A percentile compares a stretch with the other conserved stretches of the same genome.
Conservation (phyloP, 2,888 invertebrate species). For the Aromia moschata region DNA sequence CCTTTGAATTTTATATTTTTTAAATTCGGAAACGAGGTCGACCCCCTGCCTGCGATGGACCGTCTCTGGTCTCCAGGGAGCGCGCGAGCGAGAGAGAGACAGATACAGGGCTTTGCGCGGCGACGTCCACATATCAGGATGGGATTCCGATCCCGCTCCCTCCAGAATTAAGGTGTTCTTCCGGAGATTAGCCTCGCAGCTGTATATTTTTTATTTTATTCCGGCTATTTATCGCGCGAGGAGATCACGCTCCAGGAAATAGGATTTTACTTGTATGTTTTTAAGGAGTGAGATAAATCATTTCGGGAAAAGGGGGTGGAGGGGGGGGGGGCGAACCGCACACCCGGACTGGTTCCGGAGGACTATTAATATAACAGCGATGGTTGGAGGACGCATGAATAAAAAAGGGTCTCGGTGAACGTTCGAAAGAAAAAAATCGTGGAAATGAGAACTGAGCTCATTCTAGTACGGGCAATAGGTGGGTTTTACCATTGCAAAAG, state of each 20-base stretch:
- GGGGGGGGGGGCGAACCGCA: too few relatives aligned
- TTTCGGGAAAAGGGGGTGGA: conserved; percentile 35
- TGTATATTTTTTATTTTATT: conserved; percentile 57
- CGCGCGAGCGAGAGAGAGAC: too few relatives aligned
- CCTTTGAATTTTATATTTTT: too few relatives aligned
- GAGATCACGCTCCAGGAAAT: conserved; percentile 47
- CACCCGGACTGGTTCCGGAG: conserved; percentile 14
- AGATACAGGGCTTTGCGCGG: conserved; percentile 49
- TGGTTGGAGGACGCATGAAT: background rate
- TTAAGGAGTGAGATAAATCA: conserved; percentile 44
- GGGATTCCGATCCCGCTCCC: conserved; percentile 52
- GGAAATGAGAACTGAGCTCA: too few relatives aligned
- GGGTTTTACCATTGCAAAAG: too few relatives aligned
- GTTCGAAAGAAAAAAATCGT: background rate
- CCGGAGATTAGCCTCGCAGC: conserved; percentile 58
- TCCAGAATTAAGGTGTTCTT: conserved; percentile 59
- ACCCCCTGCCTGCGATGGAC: too few relatives aligned
- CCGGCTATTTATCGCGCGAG: conserved; percentile 50
- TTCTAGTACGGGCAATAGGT: too few relatives aligned
- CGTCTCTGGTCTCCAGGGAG: too few relatives aligned
- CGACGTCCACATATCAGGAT: conserved; percentile 58
- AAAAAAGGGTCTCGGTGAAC: background rate
- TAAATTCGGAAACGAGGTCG: too few relatives aligned
- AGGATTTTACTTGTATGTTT: conserved; percentile 47
- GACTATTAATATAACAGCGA: conserved; percentile 22